These are phyloP conservation scores for Chironomus striatipennis DNA, from an alignment of 1,140 invertebrate species.

Conservation along the genomic window DNA sequence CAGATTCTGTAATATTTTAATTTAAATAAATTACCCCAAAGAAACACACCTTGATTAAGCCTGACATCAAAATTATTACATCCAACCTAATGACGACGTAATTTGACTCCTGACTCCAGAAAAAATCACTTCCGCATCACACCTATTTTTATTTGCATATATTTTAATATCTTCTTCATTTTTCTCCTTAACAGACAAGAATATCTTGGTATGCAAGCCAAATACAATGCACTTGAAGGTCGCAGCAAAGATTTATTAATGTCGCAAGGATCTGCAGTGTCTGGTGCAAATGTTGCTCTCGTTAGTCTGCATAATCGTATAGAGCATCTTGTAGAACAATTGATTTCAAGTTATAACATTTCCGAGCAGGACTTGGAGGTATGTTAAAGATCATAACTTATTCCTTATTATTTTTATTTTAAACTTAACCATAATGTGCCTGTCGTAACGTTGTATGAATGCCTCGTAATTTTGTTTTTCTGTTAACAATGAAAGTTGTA, in stretches of 20 bases:
- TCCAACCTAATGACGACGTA: too few relatives aligned
- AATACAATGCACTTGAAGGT: slow-evolving; percentile 52
- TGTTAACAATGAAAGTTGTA: not conserved
- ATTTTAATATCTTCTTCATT: too few relatives aligned
- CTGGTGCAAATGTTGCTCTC: slow-evolving; percentile 60
- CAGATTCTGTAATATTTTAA: too few relatives aligned
- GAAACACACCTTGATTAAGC: too few relatives aligned
- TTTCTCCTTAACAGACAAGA: slow-evolving; percentile 46
- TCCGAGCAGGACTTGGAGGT: slow-evolving; percentile 68
- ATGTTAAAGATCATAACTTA: slow-evolving; percentile 28
- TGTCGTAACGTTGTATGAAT: not conserved
- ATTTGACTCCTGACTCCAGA: too few relatives aligned
- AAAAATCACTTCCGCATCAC: too few relatives aligned
- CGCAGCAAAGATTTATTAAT: slow-evolving; percentile 54
- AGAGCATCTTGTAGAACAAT: slow-evolving; percentile 58
- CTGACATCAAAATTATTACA: too few relatives aligned
- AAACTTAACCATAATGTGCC: not conserved
- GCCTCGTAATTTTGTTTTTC: not conserved
- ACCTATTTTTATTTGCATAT: too few relatives aligned
- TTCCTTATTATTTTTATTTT: not conserved
- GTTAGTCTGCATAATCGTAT: slow-evolving; percentile 59
- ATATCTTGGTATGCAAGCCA: slow-evolving; percentile 55
- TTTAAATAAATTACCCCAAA: too few relatives aligned
- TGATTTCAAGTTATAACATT: slow-evolving; percentile 62
- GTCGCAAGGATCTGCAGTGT: slow-evolving; percentile 59